phyloP scores from a whole-genome alignment of 2,113 vertebrate genomes.

The Nothobranchius kuhntae region DNA sequence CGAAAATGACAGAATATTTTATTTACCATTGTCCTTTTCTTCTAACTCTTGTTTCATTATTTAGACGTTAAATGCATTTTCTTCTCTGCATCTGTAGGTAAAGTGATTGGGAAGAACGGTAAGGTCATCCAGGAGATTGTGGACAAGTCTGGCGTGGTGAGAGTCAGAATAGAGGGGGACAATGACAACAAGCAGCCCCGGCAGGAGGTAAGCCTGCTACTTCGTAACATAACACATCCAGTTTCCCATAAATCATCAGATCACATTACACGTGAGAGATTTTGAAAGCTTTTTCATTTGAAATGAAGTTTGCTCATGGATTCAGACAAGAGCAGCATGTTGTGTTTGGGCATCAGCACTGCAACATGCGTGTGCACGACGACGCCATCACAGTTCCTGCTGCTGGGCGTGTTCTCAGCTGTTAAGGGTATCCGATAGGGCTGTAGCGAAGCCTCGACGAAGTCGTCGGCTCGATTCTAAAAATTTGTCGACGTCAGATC shows the following conservation, averaged over 20 bases:
- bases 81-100: constrained; percentile 74
- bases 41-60: background rate
- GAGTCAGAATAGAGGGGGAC: constrained; percentile 90
- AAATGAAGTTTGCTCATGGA: background rate
- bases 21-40: background rate
- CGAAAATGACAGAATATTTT: background rate
- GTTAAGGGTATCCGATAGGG: too few relatives aligned
- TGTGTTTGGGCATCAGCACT: too few relatives aligned
- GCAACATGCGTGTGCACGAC: too few relatives aligned
- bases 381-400: too few relatives aligned
- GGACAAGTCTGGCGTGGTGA: constrained; percentile 91
- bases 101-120: constrained; percentile 92
- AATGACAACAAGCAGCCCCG: constrained; percentile 88
- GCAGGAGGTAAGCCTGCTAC: constrained; percentile 83
- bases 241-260: background rate
- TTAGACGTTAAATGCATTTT: background rate
- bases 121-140: constrained; percentile 94
- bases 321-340: too few relatives aligned
- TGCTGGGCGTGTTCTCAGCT: too few relatives aligned
- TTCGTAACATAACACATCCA: background rate
- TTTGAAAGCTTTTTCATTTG: background rate
- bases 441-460: too few relatives aligned
- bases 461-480: too few relatives aligned
- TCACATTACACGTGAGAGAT: background rate
- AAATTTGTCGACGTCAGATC: too few relatives aligned